These are phyloP conservation scores for Corbicula japonica DNA, from an alignment of 2,888 invertebrate species.

Conservation along the genomic window DNA sequence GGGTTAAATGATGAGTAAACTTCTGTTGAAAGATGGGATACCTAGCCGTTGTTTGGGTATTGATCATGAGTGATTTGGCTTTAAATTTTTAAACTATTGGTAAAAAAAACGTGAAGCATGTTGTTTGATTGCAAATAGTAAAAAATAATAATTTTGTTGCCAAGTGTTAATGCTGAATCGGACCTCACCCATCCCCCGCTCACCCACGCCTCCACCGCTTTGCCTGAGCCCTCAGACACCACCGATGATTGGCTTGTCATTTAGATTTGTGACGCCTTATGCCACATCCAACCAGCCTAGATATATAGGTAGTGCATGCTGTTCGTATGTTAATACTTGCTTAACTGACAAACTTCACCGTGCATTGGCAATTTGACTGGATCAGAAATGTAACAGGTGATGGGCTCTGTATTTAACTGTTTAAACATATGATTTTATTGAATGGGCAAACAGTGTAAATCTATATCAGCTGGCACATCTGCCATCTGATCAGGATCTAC, in stretches of 20 bases:
- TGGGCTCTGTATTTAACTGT: too few species aligned
- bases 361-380: too few species aligned
- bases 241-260: constrained; percentile 39
- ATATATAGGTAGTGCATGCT: constrained; percentile 66
- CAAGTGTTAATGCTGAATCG: constrained; percentile 28
- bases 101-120: background rate
- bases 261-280: constrained; percentile 72
- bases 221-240: constrained; percentile 58
- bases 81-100: background rate
- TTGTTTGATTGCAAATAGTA: background rate
- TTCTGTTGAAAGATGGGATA: too few species aligned
- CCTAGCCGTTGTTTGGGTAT: background rate
- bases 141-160: background rate
- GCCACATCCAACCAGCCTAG: constrained; percentile 45
- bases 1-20: too few species aligned
- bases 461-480: too few species aligned
- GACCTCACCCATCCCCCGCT: constrained; percentile 55
- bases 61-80: too few species aligned
- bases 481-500: too few species aligned
- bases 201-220: constrained; percentile 70
- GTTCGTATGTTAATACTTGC: too few species aligned
- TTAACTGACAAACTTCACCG: too few species aligned
- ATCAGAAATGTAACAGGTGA: too few species aligned
- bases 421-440: too few species aligned
- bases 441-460: too few species aligned